A percentile compares a stretch with the other conserved stretches of the same genome.
Conservation (phyloP, 2,113 vertebrate genomes). For the Syrmaticus mikado region DNA sequence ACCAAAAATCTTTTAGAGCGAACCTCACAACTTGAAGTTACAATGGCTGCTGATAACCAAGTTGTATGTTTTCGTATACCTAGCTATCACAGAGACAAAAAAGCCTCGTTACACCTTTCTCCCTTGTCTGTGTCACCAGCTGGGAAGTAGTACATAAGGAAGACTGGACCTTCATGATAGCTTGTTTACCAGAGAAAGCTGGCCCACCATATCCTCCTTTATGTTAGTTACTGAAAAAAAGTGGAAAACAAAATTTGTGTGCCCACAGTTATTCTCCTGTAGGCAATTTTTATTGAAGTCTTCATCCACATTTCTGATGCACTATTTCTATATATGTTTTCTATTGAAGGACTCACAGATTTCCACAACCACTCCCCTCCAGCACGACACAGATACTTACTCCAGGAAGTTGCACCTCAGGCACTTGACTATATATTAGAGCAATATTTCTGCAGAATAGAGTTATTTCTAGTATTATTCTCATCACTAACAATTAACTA, state of each 20-base stretch:
- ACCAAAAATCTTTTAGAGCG: background rate
- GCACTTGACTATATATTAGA: background rate
- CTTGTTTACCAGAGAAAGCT: background rate
- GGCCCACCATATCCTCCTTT: background rate
- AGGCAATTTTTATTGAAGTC: background rate
- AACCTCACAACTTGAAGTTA: background rate
- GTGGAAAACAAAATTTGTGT: background rate
- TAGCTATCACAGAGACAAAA: background rate
- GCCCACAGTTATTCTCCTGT: background rate
- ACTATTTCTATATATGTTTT: background rate
- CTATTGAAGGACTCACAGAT: background rate
- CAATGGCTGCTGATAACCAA: background rate
- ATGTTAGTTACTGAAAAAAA: background rate
- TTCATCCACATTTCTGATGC: background rate
- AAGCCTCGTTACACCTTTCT: background rate
- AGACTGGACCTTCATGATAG: background rate
- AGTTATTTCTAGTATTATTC: background rate
- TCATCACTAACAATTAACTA: background rate
- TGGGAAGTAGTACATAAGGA: background rate
- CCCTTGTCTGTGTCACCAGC: background rate
- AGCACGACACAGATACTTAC: background rate
- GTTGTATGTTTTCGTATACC: background rate
- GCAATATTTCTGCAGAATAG: background rate
- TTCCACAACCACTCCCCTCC: background rate
- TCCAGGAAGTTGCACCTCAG: background rate